Percentiles rank a stretch among this genome's conserved stretches.
Evolutionary conservation across 2,888 invertebrate species (phyloP).

Genomic region (Athalia circularis): DNA sequence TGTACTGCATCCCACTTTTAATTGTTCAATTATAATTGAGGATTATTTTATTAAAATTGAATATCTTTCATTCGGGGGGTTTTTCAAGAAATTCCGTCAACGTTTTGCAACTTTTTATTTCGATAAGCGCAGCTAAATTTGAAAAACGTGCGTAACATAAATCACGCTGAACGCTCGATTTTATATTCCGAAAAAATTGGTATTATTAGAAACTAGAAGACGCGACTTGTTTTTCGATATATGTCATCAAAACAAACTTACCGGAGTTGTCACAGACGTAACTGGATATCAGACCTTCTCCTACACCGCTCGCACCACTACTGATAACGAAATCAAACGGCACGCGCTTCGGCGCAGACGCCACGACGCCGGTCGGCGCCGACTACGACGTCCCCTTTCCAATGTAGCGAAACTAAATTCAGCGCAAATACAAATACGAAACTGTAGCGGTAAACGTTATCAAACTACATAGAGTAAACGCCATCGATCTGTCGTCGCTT

Average conservation of each 20-base stretch:
- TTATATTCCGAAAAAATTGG: background rate
- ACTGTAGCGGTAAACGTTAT: conserved; percentile 12
- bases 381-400: conserved; percentile 1
- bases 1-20: too few species aligned
- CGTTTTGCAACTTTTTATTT: too few species aligned
- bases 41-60: too few species aligned
- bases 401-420: background rate
- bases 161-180: too few species aligned
- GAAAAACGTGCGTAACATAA: too few species aligned
- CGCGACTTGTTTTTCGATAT: background rate
- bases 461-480: background rate
- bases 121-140: too few species aligned
- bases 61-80: too few species aligned
- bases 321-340: conserved; percentile 59
- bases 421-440: conserved; percentile 19
- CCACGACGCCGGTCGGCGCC: conserved; percentile 44
- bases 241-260: conserved; percentile 54
- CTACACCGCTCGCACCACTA: conserved; percentile 57
- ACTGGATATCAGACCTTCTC: conserved; percentile 53
- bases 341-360: conserved; percentile 50
- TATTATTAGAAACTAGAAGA: background rate
- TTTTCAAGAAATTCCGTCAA: too few species aligned
- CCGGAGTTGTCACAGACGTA: conserved; percentile 52
- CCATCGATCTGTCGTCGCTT: background rate
- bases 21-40: too few species aligned